Base-by-base conservation (phyloP, 1,140 invertebrate genomes). In the Orius laevigatus region DNA sequence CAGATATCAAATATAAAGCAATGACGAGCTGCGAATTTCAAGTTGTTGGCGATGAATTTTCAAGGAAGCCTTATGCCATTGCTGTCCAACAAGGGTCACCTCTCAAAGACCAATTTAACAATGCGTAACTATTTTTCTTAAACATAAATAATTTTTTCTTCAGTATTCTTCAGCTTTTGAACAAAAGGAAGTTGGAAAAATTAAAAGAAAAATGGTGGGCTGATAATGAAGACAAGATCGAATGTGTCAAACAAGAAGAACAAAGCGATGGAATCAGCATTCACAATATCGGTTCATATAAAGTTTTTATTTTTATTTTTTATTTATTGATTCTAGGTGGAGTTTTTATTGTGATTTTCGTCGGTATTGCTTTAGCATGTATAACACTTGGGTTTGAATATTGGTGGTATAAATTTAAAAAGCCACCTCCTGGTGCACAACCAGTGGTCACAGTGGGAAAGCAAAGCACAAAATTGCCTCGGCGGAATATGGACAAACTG, bases 191-290 rank as follows among this genome's bases (percentile, higher is more conserved):
- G 62, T 61, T 98, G 54, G 93, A 98, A 67, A 83, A 85, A 51
- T 62, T 97, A 1, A 97, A 96, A 67, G 88, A 94, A 57, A 80
- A 76, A 55, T 98, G 93, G 91, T 98, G 93, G 93, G 86, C 80
- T 53, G 75, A 83, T 48, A 92, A 95, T 60, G 74, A 79, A 0
- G 69, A 76, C 1, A 76, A 74, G 34, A 75, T 77, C 56, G 70
- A 76, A 18, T 98, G 94, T 62, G 83, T 90, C 35, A 82, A 86
- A 57, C 73, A 81, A 38, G 86, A 92, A 48, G 84, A 93, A 61
- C 86, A 95, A 63, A 88, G 82, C 11, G 91, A 94, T 57, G 92
- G 93, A 33, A 98, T 98, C 58, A 92, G 87, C 49, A 95, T 98
- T 53, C 77, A 92, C 55, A 97, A 97, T 62, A 98, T 97, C 52